Percentiles rank a stretch among this genome's conserved stretches.
These are phyloP conservation scores for Paedocypris sp. DNA, from an alignment of 2,113 vertebrate genomes.

Conservation along the genomic window DNA sequence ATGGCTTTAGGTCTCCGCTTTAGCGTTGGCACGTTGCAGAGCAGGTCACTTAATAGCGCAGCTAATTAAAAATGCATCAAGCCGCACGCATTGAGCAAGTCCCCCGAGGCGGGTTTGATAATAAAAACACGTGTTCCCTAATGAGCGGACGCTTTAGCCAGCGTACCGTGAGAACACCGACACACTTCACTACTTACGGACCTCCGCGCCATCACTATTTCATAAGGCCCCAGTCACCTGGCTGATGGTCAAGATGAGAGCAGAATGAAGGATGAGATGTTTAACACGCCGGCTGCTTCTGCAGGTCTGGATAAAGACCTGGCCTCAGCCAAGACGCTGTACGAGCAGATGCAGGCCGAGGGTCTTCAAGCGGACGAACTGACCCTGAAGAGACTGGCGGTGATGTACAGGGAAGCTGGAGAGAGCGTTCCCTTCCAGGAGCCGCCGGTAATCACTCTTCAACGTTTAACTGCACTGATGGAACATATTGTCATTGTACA, in stretches of 20 bases:
- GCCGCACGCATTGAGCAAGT: not conserved
- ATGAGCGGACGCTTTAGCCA: constrained; percentile 48
- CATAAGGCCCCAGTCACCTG: constrained; percentile 17
- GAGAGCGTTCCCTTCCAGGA: constrained; percentile 75
- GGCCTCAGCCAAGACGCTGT: constrained; percentile 63
- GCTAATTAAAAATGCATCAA: constrained; percentile 54
- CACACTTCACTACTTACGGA: constrained; percentile 51
- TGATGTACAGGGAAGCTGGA: constrained; percentile 65
- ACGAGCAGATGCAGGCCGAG: constrained; percentile 61
- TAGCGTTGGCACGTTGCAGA: constrained; percentile 15
- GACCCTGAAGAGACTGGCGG: constrained; percentile 75
- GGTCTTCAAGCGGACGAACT: constrained; percentile 59
- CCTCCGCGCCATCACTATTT: constrained; percentile 34
- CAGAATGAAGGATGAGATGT: not conserved
- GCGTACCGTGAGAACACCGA: constrained; percentile 51
- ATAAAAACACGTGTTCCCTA: constrained; percentile 51
- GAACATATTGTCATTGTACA: too few species aligned
- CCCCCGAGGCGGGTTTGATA: constrained; percentile 31
- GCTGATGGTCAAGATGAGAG: not conserved
- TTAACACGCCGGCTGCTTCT: constrained; percentile 2
- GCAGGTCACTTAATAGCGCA: constrained; percentile 41
- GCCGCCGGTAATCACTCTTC: constrained; percentile 73
- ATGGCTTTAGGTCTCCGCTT: not conserved
- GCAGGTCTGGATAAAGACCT: constrained; percentile 71
- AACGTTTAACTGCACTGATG: too few species aligned